Conservation (phyloP, 2,888 invertebrate genomes). For the Nysson spinosus region DNA sequence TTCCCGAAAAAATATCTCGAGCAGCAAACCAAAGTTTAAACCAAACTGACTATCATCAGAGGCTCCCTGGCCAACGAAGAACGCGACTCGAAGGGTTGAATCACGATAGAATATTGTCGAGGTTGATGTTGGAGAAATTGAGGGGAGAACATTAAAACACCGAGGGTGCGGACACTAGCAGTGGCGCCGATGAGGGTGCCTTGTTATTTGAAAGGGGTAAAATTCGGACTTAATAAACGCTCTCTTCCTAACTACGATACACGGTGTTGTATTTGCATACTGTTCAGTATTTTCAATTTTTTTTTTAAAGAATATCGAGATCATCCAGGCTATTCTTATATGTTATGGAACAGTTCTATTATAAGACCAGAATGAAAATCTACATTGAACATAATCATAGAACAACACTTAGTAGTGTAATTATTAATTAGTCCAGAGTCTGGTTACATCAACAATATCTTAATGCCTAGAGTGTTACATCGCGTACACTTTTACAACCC, state of each 20-base stretch:
- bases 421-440: background rate
- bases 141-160: constrained; percentile 69
- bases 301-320: background rate
- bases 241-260: constrained; percentile 42
- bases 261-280: constrained; percentile 23
- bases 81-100: constrained; percentile 57
- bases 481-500: constrained; percentile 13
- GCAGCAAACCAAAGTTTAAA: constrained; percentile 15
- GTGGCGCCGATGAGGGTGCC: constrained; percentile 62
- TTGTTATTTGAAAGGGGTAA: constrained; percentile 56
- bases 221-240: constrained; percentile 61
- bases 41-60: constrained; percentile 29
- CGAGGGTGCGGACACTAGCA: constrained; percentile 67
- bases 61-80: no score
- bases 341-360: no score
- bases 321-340: no score
- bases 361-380: no score
- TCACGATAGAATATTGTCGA: constrained; percentile 56
- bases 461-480: no score
- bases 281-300: constrained; percentile 2
- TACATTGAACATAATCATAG: no score
- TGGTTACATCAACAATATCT: background rate
- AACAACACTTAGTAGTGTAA: no score
- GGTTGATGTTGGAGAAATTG: constrained; percentile 63
- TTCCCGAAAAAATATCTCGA: constrained; percentile 12